These are phyloP conservation scores for Pipistrellus nathusii DNA, from an alignment of 2,797 vertebrate genomes.

Conservation along the genomic window DNA sequence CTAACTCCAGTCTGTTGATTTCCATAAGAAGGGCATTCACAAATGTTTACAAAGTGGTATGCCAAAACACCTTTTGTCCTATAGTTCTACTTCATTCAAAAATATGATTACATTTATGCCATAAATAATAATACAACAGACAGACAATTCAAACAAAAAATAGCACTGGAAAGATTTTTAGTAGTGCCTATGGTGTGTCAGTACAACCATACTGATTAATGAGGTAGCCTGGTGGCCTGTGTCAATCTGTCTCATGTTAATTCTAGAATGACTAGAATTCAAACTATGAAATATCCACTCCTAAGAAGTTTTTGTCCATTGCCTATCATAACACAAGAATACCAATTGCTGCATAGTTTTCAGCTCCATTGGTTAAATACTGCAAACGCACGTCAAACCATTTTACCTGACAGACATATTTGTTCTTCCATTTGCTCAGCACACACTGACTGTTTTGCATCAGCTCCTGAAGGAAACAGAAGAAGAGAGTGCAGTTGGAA, in stretches of 20 bases:
- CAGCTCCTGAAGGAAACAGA: slow-evolving; percentile 92
- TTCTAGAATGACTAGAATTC: slow-evolving; percentile 67
- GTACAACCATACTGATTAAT: slow-evolving; percentile 35
- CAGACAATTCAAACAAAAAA: slow-evolving; percentile 58
- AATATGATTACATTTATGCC: slow-evolving; percentile 40
- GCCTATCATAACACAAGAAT: slow-evolving; percentile 80
- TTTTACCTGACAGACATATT: slow-evolving; percentile 95
- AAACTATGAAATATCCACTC: slow-evolving; percentile 61
- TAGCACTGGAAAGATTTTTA: slow-evolving; percentile 3
- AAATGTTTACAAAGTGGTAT: slow-evolving; percentile 20
- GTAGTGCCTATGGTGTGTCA: slow-evolving; percentile 44
- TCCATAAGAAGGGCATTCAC: slow-evolving; percentile 25
- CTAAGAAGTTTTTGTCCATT: slow-evolving; percentile 76
- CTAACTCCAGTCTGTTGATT: slow-evolving; percentile 20
- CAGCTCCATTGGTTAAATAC: slow-evolving; percentile 78
- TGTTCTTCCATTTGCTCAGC: slow-evolving; percentile 96
- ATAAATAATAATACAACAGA: slow-evolving; percentile 25
- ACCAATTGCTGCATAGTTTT: slow-evolving; percentile 79
- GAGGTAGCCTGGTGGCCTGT: neutral
- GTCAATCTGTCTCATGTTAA: slow-evolving; percentile 54
- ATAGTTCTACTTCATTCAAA: slow-evolving; percentile 37
- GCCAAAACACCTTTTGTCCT: slow-evolving; percentile 18
- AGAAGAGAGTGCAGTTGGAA: slow-evolving; percentile 86
- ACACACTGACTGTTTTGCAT: slow-evolving; percentile 93
- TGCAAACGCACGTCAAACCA: slow-evolving; percentile 83